Evolutionary conservation across 2,113 vertebrate species (phyloP).

Genomic region (Semnornis frantzii): DNA sequence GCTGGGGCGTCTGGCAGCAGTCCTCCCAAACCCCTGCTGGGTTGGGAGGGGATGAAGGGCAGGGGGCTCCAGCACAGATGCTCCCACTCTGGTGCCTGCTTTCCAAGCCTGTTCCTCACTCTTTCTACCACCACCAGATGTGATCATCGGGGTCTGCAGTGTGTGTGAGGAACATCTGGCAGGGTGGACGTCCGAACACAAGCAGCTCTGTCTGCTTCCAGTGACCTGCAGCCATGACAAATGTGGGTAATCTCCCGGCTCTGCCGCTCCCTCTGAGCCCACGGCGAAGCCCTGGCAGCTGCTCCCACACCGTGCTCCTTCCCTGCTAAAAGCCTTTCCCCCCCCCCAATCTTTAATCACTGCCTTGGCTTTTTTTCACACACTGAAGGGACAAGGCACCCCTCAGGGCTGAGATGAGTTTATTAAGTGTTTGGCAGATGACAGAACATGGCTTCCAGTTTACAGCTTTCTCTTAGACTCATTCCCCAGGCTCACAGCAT

Average conservation of each 20-base stretch:
- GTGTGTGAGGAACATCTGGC: conserved; percentile 1
- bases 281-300: not conserved
- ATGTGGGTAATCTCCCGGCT: conserved; percentile 2
- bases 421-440: conserved; percentile 48
- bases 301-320: not conserved
- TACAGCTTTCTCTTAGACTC: not conserved
- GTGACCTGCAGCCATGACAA: conserved; percentile 6
- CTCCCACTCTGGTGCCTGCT: accelerated
- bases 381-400: not conserved
- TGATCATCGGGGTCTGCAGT: accelerated
- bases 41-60: accelerated
- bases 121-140: not conserved
- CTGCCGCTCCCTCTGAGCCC: not conserved
- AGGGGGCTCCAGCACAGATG: not conserved
- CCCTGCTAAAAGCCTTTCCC: not conserved
- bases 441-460: conserved; percentile 49
- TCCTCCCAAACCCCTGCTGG: not conserved
- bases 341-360: not conserved
- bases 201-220: not conserved
- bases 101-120: not conserved
- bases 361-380: not conserved
- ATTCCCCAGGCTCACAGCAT: not conserved
- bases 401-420: not conserved
- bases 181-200: not conserved
- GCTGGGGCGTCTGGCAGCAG: accelerated